Evolutionary conservation across 1,140 invertebrate genomes (phyloP).

Genomic region (Acromyrmex echinatior): DNA sequence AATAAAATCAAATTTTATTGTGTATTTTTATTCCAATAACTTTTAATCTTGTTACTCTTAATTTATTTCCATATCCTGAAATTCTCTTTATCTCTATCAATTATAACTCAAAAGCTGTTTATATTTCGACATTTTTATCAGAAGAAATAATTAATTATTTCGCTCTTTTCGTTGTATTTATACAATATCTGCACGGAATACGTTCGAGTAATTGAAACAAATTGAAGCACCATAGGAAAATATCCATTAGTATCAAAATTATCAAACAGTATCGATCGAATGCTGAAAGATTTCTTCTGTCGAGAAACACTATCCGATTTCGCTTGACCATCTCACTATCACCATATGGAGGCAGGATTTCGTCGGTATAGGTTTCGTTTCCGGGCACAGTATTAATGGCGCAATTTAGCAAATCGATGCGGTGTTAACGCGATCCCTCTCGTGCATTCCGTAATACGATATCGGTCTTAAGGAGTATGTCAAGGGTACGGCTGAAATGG

Average conservation of each 20-base stretch:
- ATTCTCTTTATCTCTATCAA: background rate
- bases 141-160: background rate
- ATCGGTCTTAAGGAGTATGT: slow-evolving; percentile 42
- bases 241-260: background rate
- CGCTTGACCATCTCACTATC: background rate
- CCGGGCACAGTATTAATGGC: slow-evolving; percentile 23
- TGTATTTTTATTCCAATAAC: background rate
- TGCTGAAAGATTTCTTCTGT: background rate
- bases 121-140: background rate
- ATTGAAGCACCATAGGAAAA: slow-evolving; percentile 15
- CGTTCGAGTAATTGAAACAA: background rate
- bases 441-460: slow-evolving; percentile 36
- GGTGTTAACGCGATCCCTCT: slow-evolving; percentile 26
- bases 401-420: slow-evolving; percentile 41
- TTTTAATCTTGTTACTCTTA: background rate
- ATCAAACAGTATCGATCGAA: slow-evolving; percentile 11
- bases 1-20: background rate
- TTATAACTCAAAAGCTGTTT: background rate
- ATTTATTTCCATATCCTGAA: background rate
- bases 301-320: background rate
- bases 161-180: background rate
- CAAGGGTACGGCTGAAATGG: slow-evolving; percentile 28
- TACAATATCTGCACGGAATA: background rate
- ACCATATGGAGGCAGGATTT: background rate
- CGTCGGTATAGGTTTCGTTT: background rate